These are phyloP conservation scores for Poeciliopsis presidionis DNA, from an alignment of 2,797 vertebrate species.

Conservation along the genomic window DNA sequence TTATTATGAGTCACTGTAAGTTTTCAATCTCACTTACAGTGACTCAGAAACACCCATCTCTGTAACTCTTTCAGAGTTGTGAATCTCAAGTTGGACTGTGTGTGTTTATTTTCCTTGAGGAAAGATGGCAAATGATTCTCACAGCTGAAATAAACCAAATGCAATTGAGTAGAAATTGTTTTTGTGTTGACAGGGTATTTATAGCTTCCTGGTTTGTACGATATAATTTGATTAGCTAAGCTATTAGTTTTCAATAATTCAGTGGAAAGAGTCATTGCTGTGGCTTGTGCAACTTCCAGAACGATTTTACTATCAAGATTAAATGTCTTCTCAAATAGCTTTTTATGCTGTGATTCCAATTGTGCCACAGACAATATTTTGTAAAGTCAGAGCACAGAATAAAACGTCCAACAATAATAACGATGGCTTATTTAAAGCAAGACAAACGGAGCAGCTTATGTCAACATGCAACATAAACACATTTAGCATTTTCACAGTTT, in stretches of 20 bases:
- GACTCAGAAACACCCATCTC: neutral
- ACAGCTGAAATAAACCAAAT: constrained; percentile 35
- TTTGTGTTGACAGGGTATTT: constrained; percentile 31
- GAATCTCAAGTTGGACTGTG: constrained; percentile 10
- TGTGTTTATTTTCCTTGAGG: constrained; percentile 48
- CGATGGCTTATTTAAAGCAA: neutral
- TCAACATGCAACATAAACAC: neutral
- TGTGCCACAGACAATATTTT: neutral
- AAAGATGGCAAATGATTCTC: constrained; percentile 29
- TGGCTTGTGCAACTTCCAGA: neutral
- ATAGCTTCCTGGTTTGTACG: neutral
- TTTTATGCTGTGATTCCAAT: neutral
- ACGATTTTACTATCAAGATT: neutral
- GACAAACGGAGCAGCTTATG: neutral
- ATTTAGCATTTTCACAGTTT: constrained; percentile 9
- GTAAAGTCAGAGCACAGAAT: neutral
- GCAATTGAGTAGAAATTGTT: neutral
- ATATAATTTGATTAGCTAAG: constrained; percentile 4
- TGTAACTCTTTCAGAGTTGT: neutral
- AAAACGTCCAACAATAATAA: neutral
- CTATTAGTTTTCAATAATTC: neutral
- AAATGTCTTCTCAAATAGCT: neutral
- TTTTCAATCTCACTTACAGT: neutral
- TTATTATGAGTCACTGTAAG: neutral
- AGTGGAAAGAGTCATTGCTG: neutral